Conservation (phyloP, 2,888 invertebrate genomes). For the Patella depressa region DNA sequence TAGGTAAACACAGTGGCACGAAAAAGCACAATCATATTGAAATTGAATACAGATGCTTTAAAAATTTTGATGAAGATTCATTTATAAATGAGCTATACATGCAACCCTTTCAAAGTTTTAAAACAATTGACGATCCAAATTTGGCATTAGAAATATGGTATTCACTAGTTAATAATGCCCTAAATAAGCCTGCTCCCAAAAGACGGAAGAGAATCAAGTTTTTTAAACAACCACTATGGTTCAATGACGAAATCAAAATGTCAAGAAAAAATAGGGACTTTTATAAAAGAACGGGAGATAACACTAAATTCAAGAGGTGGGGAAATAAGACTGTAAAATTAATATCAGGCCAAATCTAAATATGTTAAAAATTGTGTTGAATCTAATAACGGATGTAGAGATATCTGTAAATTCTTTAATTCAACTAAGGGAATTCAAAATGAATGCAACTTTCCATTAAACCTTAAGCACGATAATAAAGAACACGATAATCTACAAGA, state of each 20-base stretch:
- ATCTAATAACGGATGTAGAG: neutral
- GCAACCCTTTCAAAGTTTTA: neutral
- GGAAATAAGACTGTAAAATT: neutral
- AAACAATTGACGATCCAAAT: neutral
- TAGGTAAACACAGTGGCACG: neutral
- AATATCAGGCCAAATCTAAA: neutral
- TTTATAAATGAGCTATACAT: neutral
- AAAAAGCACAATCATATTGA: too few species aligned
- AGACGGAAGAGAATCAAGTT: neutral
- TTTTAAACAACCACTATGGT: neutral
- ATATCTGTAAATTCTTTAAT: too few species aligned
- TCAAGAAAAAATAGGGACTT: neutral
- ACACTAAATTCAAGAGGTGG: neutral
- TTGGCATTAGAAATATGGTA: neutral
- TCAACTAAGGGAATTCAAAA: too few species aligned
- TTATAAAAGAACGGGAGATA: neutral
- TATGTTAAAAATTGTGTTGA: neutral
- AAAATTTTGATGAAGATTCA: neutral
- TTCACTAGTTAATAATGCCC: neutral
- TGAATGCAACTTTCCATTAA: too few species aligned
- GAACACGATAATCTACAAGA: too few species aligned
- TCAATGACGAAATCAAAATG: neutral
- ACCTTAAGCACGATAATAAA: too few species aligned
- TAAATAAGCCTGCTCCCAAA: neutral
- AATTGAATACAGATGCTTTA: too few species aligned